Evolutionary conservation across 2,797 vertebrate genomes (phyloP).

Genomic region (Steatocranus sp.): DNA sequence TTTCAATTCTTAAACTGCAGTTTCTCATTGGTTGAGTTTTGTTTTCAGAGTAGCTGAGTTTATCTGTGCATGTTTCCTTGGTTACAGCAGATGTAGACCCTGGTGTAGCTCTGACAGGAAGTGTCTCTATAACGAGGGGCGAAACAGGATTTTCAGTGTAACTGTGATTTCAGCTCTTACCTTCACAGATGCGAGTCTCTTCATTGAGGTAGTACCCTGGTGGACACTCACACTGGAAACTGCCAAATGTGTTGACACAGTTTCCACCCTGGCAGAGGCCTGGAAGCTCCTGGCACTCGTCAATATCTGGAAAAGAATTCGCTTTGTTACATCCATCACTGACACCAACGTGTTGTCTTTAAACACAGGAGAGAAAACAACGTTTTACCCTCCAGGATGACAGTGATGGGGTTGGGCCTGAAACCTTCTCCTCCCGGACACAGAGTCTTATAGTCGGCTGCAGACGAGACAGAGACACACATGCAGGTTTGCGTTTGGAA

Average conservation of each 20-base stretch:
- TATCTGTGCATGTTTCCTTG: not conserved
- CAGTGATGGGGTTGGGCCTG: conserved; percentile 89
- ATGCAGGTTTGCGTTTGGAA: not conserved
- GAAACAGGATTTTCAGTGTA: not conserved
- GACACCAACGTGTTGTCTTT: not conserved
- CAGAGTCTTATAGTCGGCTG: conserved; percentile 93
- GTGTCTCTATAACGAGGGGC: not conserved
- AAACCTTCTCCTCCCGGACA: conserved; percentile 95
- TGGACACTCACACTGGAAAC: conserved; percentile 93
- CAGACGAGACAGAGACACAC: not conserved
- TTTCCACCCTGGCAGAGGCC: conserved; percentile 91
- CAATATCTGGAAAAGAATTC: conserved; percentile 78
- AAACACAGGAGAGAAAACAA: not conserved
- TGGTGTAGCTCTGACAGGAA: not conserved
- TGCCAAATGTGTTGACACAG: conserved; percentile 93
- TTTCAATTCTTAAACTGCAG: not conserved
- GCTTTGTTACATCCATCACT: not conserved
- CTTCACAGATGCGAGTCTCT: conserved; percentile 88
- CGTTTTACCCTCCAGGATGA: conserved; percentile 88
- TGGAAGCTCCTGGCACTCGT: conserved; percentile 91
- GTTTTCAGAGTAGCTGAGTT: not conserved
- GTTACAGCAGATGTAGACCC: not conserved
- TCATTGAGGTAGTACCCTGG: conserved; percentile 89
- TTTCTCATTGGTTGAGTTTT: not conserved
- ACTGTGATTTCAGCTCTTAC: conserved; percentile 60